Evolutionary conservation across 2,888 invertebrate genomes (phyloP).

Genomic region (Bibio marci): DNA sequence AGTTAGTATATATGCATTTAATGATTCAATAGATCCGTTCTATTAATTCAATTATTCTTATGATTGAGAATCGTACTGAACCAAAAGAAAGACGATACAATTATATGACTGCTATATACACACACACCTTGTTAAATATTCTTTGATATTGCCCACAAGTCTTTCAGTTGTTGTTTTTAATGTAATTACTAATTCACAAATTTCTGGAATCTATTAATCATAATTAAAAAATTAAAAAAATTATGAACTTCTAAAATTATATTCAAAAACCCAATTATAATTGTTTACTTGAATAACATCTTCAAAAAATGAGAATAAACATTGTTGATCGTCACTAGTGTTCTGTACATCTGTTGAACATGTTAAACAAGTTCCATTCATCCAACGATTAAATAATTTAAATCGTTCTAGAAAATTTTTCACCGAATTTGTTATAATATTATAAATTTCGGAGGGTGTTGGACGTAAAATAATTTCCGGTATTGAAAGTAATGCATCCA

Average conservation of each 20-base stretch:
- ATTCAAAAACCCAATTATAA: too few relatives aligned
- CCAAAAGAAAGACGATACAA: too few relatives aligned
- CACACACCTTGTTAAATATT: slow-evolving; percentile 40
- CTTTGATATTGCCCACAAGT: slow-evolving; percentile 45
- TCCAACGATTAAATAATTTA: slow-evolving; percentile 69
- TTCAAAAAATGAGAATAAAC: slow-evolving; percentile 60
- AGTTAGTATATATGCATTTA: too few relatives aligned
- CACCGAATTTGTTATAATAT: slow-evolving; percentile 53
- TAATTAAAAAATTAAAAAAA: slow-evolving; percentile 56
- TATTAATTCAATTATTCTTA: too few relatives aligned
- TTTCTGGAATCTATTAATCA: slow-evolving; percentile 46
- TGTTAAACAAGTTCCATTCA: slow-evolving; percentile 60
- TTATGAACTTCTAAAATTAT: background rate
- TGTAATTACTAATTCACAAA: slow-evolving; percentile 45
- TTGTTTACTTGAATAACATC: slow-evolving; percentile 52
- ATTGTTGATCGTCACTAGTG: slow-evolving; percentile 33
- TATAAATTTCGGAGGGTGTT: slow-evolving; percentile 57
- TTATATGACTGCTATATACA: too few relatives aligned
- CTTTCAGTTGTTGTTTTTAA: slow-evolving; percentile 50
- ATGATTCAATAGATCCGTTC: too few relatives aligned
- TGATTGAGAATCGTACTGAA: too few relatives aligned
- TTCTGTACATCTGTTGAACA: slow-evolving; percentile 34
- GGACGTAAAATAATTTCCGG: slow-evolving; percentile 66
- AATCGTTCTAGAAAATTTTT: slow-evolving; percentile 61
- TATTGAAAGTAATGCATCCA: slow-evolving; percentile 54